These are phyloP conservation scores for Spheniscus mendiculus DNA, from an alignment of 2,113 vertebrate species.

Conservation along the genomic window DNA sequence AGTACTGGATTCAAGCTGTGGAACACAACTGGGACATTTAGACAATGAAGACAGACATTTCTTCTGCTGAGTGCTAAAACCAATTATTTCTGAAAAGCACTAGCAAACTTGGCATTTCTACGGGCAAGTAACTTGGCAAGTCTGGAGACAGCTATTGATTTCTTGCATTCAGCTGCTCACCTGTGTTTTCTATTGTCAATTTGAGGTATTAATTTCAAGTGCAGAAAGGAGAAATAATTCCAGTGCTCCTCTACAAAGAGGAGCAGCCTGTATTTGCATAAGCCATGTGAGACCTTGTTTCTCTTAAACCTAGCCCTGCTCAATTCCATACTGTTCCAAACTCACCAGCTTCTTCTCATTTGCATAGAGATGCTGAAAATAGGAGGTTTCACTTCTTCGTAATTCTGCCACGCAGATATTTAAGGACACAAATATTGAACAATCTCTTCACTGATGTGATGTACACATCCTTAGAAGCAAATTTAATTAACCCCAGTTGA, in stretches of 20 bases:
- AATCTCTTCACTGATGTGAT: not conserved
- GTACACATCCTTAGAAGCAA: not conserved
- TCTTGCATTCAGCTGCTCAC: not conserved
- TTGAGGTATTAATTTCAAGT: not conserved
- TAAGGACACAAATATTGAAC: not conserved
- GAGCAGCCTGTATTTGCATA: not conserved
- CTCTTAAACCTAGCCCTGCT: not conserved
- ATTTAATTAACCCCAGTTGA: not conserved
- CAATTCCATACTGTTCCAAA: not conserved
- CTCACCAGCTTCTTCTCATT: not conserved
- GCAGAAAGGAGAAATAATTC: not conserved
- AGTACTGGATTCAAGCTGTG: constrained; percentile 79
- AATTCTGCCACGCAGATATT: not conserved
- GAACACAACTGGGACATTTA: constrained; percentile 73
- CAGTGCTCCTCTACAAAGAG: not conserved
- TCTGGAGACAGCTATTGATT: not conserved
- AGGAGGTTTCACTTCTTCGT: not conserved
- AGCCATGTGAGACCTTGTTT: not conserved
- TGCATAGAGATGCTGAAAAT: not conserved
- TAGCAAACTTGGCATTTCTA: not conserved
- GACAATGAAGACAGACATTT: constrained; percentile 70
- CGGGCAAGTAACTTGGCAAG: not conserved
- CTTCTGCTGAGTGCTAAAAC: constrained; percentile 28
- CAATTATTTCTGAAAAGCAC: constrained; percentile 58
- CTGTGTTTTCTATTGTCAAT: not conserved